phyloP scores from a whole-genome alignment of 2,888 invertebrate genomes.

The Nasonia oneida region DNA sequence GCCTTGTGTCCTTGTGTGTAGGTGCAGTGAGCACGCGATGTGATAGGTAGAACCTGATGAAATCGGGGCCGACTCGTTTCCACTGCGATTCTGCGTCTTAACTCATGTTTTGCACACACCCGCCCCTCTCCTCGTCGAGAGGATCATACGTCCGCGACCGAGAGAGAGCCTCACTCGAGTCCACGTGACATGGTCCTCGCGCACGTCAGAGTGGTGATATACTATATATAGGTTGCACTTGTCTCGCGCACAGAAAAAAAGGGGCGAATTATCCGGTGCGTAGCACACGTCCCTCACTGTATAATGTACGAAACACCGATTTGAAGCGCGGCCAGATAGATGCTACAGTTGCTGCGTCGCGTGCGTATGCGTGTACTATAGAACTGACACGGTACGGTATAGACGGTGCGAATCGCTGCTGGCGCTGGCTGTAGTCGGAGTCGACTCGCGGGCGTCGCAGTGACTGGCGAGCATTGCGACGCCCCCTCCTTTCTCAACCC shows the following conservation, averaged over 20 bases:
- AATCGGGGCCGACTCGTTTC: too few species aligned
- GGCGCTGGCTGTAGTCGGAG: conserved; percentile 62
- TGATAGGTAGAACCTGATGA: too few species aligned
- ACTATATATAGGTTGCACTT: too few species aligned
- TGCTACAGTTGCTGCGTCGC: too few species aligned
- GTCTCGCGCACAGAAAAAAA: neutral
- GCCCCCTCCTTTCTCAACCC: conserved; percentile 65
- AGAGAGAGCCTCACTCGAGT: neutral
- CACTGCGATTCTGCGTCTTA: neutral
- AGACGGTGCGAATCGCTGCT: neutral
- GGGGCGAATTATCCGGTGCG: too few species aligned
- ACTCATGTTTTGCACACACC: conserved; percentile 28
- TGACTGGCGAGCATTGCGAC: conserved; percentile 77
- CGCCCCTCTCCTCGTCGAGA: neutral
- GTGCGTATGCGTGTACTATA: too few species aligned
- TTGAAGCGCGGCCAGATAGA: too few species aligned
- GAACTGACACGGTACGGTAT: too few species aligned
- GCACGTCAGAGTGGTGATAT: neutral
- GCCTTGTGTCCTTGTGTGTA: neutral
- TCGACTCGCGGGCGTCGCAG: conserved; percentile 78
- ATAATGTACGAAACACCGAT: too few species aligned
- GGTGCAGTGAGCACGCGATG: neutral
- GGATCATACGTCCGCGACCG: neutral
- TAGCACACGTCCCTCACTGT: too few species aligned
- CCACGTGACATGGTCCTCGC: conserved; percentile 51